A percentile compares a stretch with the other conserved stretches of the same genome.
These are phyloP conservation scores for Lophotis ruficrista DNA, from an alignment of 2,113 vertebrate genomes.

Conservation along the genomic window DNA sequence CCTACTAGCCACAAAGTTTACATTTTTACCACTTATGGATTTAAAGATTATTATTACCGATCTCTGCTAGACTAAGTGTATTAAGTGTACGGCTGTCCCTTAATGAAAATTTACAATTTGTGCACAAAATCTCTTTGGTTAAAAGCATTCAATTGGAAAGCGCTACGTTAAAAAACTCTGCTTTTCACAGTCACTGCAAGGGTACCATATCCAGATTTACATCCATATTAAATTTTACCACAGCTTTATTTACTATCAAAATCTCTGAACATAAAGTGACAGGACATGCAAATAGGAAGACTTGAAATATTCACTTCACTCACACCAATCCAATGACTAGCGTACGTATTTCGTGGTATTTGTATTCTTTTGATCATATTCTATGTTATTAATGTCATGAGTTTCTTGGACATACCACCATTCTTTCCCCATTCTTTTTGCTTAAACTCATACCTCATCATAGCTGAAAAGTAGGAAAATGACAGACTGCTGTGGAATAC, in stretches of 20 bases:
- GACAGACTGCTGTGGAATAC: neutral
- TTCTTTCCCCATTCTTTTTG: neutral
- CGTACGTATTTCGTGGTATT: neutral
- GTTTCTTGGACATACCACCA: neutral
- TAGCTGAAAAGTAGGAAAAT: neutral
- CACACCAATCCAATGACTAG: neutral
- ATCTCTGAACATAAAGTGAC: neutral
- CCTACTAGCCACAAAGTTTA: constrained; percentile 2
- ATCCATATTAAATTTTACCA: neutral
- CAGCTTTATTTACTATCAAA: constrained; percentile 17
- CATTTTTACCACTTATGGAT: neutral
- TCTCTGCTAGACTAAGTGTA: neutral
- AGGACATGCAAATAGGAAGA: neutral
- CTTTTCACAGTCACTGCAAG: neutral
- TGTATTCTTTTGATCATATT: neutral
- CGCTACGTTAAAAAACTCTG: neutral
- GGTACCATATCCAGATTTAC: neutral
- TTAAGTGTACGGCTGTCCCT: neutral
- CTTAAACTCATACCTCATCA: neutral
- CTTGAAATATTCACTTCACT: neutral
- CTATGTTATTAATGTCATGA: neutral
- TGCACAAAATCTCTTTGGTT: neutral
- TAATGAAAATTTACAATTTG: neutral
- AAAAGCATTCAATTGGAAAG: neutral
- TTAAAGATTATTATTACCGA: constrained; percentile 34